Evolutionary conservation across 2,113 vertebrate genomes (phyloP), one percentile per base, ranked within the genome.

Genomic region (Dendropsophus ebraccatus): DNA sequence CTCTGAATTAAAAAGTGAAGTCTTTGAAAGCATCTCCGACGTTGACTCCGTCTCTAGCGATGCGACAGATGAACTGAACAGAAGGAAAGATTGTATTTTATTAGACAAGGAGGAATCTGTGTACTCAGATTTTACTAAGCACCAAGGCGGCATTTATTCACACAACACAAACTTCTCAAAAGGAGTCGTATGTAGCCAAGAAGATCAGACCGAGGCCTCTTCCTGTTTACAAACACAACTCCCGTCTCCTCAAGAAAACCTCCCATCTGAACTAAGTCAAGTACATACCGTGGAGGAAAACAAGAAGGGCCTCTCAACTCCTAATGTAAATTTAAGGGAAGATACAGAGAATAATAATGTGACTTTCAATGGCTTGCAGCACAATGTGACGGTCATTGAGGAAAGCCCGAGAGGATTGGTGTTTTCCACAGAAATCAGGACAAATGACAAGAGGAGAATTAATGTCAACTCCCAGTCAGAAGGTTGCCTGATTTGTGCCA

Each of bases 1-100:
- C 14, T 94, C 94, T 16, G 93, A 96, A 81, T 88, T 91, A 1
- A 94, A 92, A 87, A 92, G 88, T 0, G 93, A 96, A 52, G 88
- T 84, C 74, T 93, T 93, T 52, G 93, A 94, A 89, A 95, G 93
- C 74, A 90, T 90, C 83, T 90, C 93, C 14, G 93, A 93, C 13
- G 86, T 90, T 17, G 92, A 91, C 76, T 91, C 93, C 14, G 84
- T 90, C 78, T 87, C 89, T 14, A 91, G 91, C 83, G 91, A 92
- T n/a, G 0, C 88, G 77, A 87, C 85, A 8, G 83, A 87, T 52
- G 89, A 87, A 25, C 25, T 75, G 76, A 89, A 49, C 80, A 83
- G 85, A 4, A 87, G 89, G 87, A 88, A 89, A n/a, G 72, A 67
- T 73, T 87, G 74, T 19, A 11, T 79, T 58, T 78, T 88, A 0